Evolutionary conservation across 1,140 invertebrate genomes (phyloP).

Genomic region (Cyrtorhinus lividipennis): DNA sequence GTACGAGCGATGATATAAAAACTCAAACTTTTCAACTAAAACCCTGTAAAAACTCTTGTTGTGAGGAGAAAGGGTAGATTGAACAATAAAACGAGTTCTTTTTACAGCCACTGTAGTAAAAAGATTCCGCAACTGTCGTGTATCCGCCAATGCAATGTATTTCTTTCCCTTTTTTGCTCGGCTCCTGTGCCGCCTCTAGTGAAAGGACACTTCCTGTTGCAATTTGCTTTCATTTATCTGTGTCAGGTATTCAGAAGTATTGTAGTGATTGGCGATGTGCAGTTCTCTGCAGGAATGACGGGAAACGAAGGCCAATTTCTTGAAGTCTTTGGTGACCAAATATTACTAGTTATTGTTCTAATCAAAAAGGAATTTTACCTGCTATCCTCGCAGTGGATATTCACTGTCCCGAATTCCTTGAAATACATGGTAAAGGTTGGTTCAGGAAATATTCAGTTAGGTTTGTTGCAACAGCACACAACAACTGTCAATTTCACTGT

Average conservation of each 20-base stretch:
- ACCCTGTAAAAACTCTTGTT: not conserved
- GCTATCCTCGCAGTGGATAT: no score
- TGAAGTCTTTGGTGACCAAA: not conserved
- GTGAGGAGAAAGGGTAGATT: not conserved
- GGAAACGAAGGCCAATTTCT: not conserved
- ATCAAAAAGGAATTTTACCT: no score
- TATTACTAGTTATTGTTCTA: no score
- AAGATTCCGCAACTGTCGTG: not conserved
- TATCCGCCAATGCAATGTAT: not conserved
- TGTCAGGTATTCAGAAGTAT: not conserved
- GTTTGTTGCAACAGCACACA: no score
- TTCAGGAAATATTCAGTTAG: no score
- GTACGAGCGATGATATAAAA: not conserved
- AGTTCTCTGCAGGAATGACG: not conserved
- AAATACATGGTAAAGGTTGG: no score
- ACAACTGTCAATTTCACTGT: no score
- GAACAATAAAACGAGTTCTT: slow-evolving; percentile 1
- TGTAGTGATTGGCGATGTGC: not conserved
- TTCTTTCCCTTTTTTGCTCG: no score
- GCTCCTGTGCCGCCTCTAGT: no score
- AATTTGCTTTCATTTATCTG: not conserved
- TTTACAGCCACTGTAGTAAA: not conserved
- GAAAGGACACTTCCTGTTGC: not conserved
- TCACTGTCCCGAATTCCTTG: no score
- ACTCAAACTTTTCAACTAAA: slow-evolving; percentile 8